Percentiles rank a stretch among this genome's conserved stretches.
phyloP scores from a whole-genome alignment of 1,140 invertebrate genomes.

The Pachypeltis micranthus region DNA sequence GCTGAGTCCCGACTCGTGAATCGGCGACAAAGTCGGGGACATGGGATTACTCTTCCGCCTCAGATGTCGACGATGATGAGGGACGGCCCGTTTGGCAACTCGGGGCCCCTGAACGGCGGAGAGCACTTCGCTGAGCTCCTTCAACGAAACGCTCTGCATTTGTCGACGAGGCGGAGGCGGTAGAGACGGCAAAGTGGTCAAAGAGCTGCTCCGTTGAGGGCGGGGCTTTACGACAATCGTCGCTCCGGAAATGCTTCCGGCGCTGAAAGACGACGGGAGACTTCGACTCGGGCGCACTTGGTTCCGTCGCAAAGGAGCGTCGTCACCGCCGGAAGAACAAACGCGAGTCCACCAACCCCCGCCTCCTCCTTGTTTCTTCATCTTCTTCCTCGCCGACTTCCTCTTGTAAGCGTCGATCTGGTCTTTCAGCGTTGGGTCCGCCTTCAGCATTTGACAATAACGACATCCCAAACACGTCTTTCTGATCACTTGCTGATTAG shows the following conservation, averaged over 20 bases:
- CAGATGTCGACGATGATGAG: constrained; percentile 23
- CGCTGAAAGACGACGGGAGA: constrained; percentile 22
- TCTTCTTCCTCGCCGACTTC: constrained; percentile 19
- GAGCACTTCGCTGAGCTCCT: constrained; percentile 40
- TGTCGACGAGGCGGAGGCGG: constrained; percentile 38
- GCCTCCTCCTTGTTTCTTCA: not conserved
- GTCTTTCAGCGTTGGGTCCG: constrained; percentile 21
- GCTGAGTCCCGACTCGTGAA: constrained; percentile 57
- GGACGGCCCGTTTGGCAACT: constrained; percentile 21
- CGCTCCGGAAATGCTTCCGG: constrained; percentile 14
- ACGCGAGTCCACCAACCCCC: constrained; percentile 6
- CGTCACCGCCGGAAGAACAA: not conserved
- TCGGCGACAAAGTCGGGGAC: constrained; percentile 47
- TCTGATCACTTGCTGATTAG: constrained; percentile 14
- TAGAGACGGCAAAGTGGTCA: constrained; percentile 35
- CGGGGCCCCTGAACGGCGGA: constrained; percentile 31
- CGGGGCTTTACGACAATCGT: constrained; percentile 18
- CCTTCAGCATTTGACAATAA: constrained; percentile 23
- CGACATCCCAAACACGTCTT: constrained; percentile 23
- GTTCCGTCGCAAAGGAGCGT: constrained; percentile 18
- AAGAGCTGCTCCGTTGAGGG: constrained; percentile 19
- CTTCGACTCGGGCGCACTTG: constrained; percentile 16
- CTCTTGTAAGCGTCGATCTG: constrained; percentile 23
- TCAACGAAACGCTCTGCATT: constrained; percentile 34
- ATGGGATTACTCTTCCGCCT: constrained; percentile 36